A percentile compares a stretch with the other conserved stretches of the same genome.
phyloP scores from a whole-genome alignment of 2,797 vertebrate genomes.

The Sebastes baramenuke region DNA sequence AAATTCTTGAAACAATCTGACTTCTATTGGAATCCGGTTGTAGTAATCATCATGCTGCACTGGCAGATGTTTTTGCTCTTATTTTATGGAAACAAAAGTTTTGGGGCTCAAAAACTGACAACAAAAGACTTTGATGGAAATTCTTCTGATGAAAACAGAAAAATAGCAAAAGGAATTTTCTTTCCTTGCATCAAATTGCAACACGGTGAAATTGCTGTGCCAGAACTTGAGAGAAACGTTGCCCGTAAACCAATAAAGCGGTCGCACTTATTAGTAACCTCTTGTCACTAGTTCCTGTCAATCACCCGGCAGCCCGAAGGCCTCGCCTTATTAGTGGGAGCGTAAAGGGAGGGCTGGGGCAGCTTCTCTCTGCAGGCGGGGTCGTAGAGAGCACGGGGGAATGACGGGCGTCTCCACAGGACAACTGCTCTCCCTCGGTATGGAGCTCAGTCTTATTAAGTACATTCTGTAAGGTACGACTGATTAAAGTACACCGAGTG shows the following conservation, averaged over 20 bases:
- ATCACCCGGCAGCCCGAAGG: slow-evolving; percentile 57
- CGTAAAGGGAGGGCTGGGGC: slow-evolving; percentile 33
- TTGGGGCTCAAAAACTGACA: background rate
- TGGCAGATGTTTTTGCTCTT: background rate
- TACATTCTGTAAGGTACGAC: slow-evolving; percentile 23
- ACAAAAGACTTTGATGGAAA: background rate
- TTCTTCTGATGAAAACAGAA: background rate
- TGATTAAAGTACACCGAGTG: slow-evolving; percentile 27
- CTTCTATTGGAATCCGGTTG: background rate
- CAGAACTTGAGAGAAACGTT: background rate
- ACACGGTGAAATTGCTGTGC: background rate
- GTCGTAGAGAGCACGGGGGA: slow-evolving; percentile 63
- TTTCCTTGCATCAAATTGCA: background rate
- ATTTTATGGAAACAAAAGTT: background rate
- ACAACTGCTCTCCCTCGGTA: slow-evolving; percentile 18
- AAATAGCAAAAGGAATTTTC: background rate
- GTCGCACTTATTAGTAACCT: slow-evolving; percentile 39
- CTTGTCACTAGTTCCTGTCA: slow-evolving; percentile 61
- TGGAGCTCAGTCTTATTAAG: slow-evolving; percentile 20
- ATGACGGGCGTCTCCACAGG: slow-evolving; percentile 63
- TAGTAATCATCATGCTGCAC: background rate
- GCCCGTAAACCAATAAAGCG: slow-evolving; percentile 40
- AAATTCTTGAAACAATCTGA: background rate
- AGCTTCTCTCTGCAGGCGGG: slow-evolving; percentile 54
- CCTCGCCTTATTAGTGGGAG: slow-evolving; percentile 62